Conservation (phyloP, 2,113 vertebrate genomes). For the Rhinopomastus cyanomelas region DNA sequence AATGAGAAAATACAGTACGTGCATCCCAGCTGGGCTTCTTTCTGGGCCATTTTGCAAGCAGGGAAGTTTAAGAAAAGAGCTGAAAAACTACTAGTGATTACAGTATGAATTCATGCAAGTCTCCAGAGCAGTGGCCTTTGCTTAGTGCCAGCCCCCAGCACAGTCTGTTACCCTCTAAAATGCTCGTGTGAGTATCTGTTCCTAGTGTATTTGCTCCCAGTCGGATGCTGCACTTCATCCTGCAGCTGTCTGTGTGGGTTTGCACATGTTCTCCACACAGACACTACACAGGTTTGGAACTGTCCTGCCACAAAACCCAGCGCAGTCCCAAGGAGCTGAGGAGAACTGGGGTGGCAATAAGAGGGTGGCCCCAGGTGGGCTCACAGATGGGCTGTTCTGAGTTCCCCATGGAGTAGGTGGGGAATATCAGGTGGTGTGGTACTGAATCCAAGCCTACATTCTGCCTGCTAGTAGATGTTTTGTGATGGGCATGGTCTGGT, state of each 20-base stretch:
- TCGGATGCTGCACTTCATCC: background rate
- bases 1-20: constrained; percentile 28
- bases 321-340: background rate
- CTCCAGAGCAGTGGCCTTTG: background rate
- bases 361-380: background rate
- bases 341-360: background rate
- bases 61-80: background rate
- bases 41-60: constrained; percentile 25
- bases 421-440: background rate
- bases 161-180: background rate
- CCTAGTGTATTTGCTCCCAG: background rate
- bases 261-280: background rate
- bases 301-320: background rate
- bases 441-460: background rate
- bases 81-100: background rate
- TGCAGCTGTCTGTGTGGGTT: background rate
- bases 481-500: background rate
- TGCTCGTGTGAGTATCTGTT: fast-evolving
- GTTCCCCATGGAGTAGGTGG: background rate
- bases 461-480: background rate
- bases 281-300: no score
- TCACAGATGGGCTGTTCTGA: background rate
- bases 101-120: background rate
- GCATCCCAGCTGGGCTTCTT: constrained; percentile 38
- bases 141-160: background rate